Evolutionary conservation across 2,888 invertebrate genomes (phyloP), one percentile per base, ranked within the genome.

Genomic region (Tetranychus piercei): DNA sequence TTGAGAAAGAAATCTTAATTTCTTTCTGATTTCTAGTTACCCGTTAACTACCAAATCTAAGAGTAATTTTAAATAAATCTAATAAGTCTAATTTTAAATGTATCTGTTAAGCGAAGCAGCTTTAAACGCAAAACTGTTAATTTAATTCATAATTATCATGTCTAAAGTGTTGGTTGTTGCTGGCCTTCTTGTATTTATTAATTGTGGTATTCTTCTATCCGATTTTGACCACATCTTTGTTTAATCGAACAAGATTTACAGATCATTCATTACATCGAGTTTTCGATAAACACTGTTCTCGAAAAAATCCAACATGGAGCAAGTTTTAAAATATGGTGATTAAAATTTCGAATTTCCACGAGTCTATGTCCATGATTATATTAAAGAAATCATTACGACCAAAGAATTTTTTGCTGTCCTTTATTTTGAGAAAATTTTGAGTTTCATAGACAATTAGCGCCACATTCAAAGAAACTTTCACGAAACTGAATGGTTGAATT

Each of bases 121-220:
- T 1, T 45, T 22, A 4, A 9, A 18, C 67, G 2, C 67, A n/a
- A 9, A 11, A n/a, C 2, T 1, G 9, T 67, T 22, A 22, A 67
- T 67, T 20, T 67, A 67, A 67, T 67, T 67, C 4, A 5, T 65
- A 2, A 15, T 65, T 34, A 45, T 20, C 23, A 73, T 73, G 73
- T 73, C 73, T 55, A 88, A 88, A 82, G 80, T 87, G 77, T 80
- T 89, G 74, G 85, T 92, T 71, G 85, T 87, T 73, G 81, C 89
- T 15, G 93, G 93, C 74, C 88, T 93, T 80, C 81, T 90, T 75
- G 90, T 90, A 1, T 82, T 94, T 79, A 88, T 91, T 76, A 93
- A 94, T 82, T 89, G 92, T 1, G 94, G 93, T 93, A 91, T 84
- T 94, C 93, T 34, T 92, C 94, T 67, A 92, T 92, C 18, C 93